These are phyloP conservation scores for Actinernus sp. DNA, from an alignment of 92 coral and sea anemone species.

Conservation along the genomic window DNA sequence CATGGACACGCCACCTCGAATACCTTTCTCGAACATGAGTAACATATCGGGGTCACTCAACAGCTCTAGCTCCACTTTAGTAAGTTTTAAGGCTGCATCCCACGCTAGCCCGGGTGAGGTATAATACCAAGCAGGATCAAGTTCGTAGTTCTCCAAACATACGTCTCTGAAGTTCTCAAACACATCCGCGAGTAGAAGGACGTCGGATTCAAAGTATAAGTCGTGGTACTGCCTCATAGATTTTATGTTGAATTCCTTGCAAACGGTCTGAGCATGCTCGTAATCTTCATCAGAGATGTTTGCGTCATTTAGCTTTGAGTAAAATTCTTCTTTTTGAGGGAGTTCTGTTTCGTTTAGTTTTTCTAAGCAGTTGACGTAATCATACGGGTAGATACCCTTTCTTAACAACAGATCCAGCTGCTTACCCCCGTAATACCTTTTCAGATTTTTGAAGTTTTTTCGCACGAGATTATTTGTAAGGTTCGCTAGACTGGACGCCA, in stretches of 20 bases:
- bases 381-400: constrained; percentile 53
- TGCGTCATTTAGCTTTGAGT: too few species aligned
- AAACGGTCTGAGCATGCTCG: constrained; percentile 28
- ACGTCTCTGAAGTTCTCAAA: constrained; percentile 51
- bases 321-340: constrained; percentile 31
- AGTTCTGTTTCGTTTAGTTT: constrained; percentile 3
- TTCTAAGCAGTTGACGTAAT: constrained; percentile 12
- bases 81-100: too few species aligned
- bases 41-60: constrained; percentile 38
- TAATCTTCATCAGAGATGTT: too few species aligned
- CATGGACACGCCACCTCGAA: constrained; percentile 42
- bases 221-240: too few species aligned
- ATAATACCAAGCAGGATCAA: constrained; percentile 53
- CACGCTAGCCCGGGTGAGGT: constrained; percentile 56
- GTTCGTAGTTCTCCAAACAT: constrained; percentile 7
- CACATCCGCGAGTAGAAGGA: constrained; percentile 50
- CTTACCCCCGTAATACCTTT: neutral
- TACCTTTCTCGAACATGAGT: constrained; percentile 35
- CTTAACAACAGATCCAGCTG: constrained; percentile 12
- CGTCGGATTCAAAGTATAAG: too few species aligned
- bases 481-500: too few species aligned
- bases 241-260: too few species aligned
- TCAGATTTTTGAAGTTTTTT: too few species aligned
- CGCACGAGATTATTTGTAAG: too few species aligned
- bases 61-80: too few species aligned